A percentile compares a stretch with the other conserved stretches of the same genome.
phyloP scores from a whole-genome alignment of 2,113 vertebrate genomes.

The Trichomycterus rosablanca region DNA sequence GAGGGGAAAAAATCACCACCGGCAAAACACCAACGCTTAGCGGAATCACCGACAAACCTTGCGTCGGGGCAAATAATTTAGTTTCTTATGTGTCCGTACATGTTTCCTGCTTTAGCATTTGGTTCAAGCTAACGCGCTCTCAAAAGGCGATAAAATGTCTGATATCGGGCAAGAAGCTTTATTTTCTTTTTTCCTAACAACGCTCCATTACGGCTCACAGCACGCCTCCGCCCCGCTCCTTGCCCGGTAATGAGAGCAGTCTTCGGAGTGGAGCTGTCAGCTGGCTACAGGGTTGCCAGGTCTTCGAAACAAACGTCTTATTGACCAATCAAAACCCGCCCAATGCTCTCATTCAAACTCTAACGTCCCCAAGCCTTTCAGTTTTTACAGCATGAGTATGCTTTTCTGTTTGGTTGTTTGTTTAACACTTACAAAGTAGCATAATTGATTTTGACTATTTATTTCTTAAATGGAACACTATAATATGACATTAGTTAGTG shows the following conservation, averaged over 20 bases:
- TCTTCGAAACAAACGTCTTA: too few species aligned
- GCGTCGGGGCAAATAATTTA: conserved; percentile 18
- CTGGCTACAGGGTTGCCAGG: background rate
- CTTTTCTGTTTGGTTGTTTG: too few species aligned
- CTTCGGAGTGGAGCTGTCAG: conserved; percentile 2
- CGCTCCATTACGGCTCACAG: conserved; percentile 14
- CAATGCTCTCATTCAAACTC: too few species aligned
- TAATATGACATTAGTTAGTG: too few species aligned
- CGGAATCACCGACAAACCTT: background rate
- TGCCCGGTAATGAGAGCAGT: conserved; percentile 9
- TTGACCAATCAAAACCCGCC: too few species aligned
- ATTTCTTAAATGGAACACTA: too few species aligned
- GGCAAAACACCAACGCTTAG: background rate
- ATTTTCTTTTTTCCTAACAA: background rate
- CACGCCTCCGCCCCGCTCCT: conserved; percentile 4
- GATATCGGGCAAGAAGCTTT: background rate
- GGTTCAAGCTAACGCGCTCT: background rate
- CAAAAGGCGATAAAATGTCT: background rate
- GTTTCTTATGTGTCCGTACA: conserved; percentile 14
- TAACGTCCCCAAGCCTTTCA: too few species aligned
- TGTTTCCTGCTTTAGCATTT: background rate
- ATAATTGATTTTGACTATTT: too few species aligned
- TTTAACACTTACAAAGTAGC: too few species aligned
- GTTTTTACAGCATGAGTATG: too few species aligned
- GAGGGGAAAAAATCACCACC: background rate